Evolutionary conservation across 2,888 invertebrate genomes (phyloP).

Genomic region (Apeira syringaria): DNA sequence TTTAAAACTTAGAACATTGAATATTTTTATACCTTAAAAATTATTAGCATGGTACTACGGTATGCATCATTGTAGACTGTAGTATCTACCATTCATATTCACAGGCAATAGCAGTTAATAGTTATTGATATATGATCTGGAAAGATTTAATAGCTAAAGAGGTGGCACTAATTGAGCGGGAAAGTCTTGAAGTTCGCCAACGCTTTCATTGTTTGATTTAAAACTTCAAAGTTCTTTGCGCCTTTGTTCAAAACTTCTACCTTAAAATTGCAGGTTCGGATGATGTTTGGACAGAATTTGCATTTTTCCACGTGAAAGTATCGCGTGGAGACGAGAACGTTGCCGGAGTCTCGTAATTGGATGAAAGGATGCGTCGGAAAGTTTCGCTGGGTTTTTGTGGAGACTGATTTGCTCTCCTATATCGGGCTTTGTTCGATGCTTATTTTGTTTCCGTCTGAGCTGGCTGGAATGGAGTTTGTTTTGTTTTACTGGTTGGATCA

Average conservation of each 20-base stretch:
- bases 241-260: slow-evolving; percentile 26
- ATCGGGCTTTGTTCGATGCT: slow-evolving; percentile 5
- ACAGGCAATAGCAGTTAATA: too few relatives aligned
- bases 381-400: slow-evolving; percentile 11
- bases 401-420: slow-evolving; percentile 6
- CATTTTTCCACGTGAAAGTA: slow-evolving; percentile 35
- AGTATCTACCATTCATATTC: too few relatives aligned
- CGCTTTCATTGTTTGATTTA: slow-evolving; percentile 21
- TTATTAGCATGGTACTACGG: too few relatives aligned
- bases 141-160: slow-evolving; percentile 10
- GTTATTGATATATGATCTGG: too few relatives aligned
- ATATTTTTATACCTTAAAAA: too few relatives aligned
- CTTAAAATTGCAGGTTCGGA: slow-evolving; percentile 30
- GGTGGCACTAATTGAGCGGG: slow-evolving; percentile 25
- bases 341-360: slow-evolving; percentile 21
- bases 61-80: too few relatives aligned
- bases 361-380: slow-evolving; percentile 27
- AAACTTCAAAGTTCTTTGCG: slow-evolving; percentile 15
- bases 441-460: slow-evolving; percentile 9
- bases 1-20: too few relatives aligned
- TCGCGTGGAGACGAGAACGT: slow-evolving; percentile 16
- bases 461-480: slow-evolving; percentile 3
- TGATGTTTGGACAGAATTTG: slow-evolving; percentile 38
- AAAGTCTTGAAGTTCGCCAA: slow-evolving; percentile 10
- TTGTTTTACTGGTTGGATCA: slow-evolving; percentile 4